These are phyloP conservation scores for Holothuria leucospilota DNA, from an alignment of 53 echinoderm and acorn worm genomes.

Conservation along the genomic window DNA sequence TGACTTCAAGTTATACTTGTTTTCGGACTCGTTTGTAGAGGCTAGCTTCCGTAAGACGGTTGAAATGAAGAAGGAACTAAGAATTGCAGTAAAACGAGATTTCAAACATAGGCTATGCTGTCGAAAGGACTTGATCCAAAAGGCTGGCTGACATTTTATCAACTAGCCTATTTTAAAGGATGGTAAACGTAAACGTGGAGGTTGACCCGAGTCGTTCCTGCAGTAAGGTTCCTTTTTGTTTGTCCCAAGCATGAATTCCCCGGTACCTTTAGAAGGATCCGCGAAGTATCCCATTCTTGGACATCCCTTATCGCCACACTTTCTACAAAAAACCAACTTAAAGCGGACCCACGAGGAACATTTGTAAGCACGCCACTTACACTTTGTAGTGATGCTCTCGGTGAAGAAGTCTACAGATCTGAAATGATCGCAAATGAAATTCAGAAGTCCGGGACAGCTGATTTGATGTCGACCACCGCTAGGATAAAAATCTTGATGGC, in stretches of 20 bases:
- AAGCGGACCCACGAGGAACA: conserved; percentile 53
- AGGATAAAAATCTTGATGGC: conserved; percentile 72
- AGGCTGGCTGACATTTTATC: no score
- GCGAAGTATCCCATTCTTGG: conserved; percentile 67
- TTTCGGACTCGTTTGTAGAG: no score
- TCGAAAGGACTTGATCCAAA: no score
- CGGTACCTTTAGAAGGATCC: conserved; percentile 36
- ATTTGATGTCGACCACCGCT: conserved; percentile 63
- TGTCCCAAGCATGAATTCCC: conserved; percentile 60
- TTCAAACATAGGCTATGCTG: no score
- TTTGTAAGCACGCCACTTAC: conserved; percentile 53
- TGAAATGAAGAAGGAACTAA: no score
- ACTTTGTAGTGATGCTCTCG: conserved; percentile 60
- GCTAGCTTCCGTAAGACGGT: no score
- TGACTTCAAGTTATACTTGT: no score
- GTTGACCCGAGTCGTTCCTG: not conserved
- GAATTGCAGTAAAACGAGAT: no score
- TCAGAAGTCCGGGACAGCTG: conserved; percentile 33
- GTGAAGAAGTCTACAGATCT: conserved; percentile 60
- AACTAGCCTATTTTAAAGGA: not conserved
- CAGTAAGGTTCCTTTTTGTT: conserved; percentile 43
- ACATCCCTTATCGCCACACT: conserved; percentile 35
- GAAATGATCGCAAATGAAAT: conserved; percentile 53
- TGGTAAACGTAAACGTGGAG: conserved; percentile 3
- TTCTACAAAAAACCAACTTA: conserved; percentile 12